These are phyloP conservation scores for Echinometra lucunter DNA, from an alignment of 53 echinoderm and acorn worm species.

Conservation along the genomic window DNA sequence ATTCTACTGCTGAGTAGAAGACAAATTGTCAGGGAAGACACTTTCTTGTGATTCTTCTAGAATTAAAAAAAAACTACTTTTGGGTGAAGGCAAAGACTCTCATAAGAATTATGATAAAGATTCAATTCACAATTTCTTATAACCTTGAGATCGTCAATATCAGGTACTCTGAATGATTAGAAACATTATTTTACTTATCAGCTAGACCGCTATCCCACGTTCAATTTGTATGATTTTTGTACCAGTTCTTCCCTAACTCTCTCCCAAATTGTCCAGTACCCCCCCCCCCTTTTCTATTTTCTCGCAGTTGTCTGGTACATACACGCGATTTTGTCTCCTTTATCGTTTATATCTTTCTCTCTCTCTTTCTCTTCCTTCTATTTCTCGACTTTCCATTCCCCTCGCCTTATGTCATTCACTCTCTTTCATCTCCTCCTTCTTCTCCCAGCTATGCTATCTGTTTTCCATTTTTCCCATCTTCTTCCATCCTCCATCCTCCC, in stretches of 20 bases:
- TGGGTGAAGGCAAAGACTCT: too few relatives aligned
- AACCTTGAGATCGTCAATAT: not conserved
- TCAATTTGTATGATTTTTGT: too few relatives aligned
- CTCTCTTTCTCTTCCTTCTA: not conserved
- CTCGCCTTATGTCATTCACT: constrained; percentile 2
- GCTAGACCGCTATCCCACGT: too few relatives aligned
- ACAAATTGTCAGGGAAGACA: not conserved
- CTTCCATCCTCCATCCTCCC: not conserved
- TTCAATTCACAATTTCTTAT: too few relatives aligned
- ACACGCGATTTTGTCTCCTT: not conserved
- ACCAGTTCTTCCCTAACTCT: too few relatives aligned
- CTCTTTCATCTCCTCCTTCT: not conserved
- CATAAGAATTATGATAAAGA: too few relatives aligned
- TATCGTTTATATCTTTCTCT: not conserved
- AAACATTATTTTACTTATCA: too few relatives aligned
- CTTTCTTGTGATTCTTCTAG: not conserved
- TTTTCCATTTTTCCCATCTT: not conserved
- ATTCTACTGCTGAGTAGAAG: not conserved
- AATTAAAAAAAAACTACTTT: too few relatives aligned
- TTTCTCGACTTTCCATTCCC: not conserved
- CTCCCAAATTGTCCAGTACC: not conserved
- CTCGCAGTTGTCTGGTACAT: not conserved
- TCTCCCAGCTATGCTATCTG: too few relatives aligned
- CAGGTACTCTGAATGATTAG: not conserved
- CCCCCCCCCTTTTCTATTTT: not conserved